A percentile compares a stretch with the other conserved stretches of the same genome.
Evolutionary conservation across 2,113 vertebrate genomes (phyloP).

Genomic region (Trochalopteron elliotii): DNA sequence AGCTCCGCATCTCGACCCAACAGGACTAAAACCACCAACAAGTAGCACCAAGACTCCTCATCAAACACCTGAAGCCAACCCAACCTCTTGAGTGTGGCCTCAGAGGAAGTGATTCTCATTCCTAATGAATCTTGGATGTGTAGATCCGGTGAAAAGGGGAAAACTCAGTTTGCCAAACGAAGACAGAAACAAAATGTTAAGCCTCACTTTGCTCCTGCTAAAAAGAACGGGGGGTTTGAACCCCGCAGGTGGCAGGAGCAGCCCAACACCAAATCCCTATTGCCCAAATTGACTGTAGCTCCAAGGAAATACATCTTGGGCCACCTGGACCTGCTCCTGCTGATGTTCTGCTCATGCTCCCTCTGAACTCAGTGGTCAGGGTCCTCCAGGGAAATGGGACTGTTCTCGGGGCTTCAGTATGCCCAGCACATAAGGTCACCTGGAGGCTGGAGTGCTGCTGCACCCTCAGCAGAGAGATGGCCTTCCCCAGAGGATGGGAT

Average conservation of each 20-base stretch:
- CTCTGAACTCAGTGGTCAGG: neutral
- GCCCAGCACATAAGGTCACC: neutral
- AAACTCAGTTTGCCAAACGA: neutral
- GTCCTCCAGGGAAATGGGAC: neutral
- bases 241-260: neutral
- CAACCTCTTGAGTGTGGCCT: constrained; percentile 35
- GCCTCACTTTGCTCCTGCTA: neutral
- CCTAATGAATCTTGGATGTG: constrained; percentile 28
- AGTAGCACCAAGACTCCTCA: constrained; percentile 47
- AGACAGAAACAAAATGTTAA: constrained; percentile 1
- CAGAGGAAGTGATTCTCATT: constrained; percentile 30
- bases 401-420: rapidly evolving
- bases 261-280: neutral
- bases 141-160: constrained; percentile 22
- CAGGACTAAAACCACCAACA: constrained; percentile 27
- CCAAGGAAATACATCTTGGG: neutral
- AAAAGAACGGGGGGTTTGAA: rapidly evolving
- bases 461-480: neutral
- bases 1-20: constrained; percentile 1
- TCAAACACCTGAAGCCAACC: neutral
- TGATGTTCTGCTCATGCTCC: neutral
- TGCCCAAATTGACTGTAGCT: neutral
- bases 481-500: neutral
- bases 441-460: neutral
- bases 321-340: neutral